Percentiles rank a stretch among this genome's conserved stretches.
These are phyloP conservation scores for Pantherophis alleghaniensis DNA, from an alignment of 2,797 vertebrate species.

Conservation along the genomic window DNA sequence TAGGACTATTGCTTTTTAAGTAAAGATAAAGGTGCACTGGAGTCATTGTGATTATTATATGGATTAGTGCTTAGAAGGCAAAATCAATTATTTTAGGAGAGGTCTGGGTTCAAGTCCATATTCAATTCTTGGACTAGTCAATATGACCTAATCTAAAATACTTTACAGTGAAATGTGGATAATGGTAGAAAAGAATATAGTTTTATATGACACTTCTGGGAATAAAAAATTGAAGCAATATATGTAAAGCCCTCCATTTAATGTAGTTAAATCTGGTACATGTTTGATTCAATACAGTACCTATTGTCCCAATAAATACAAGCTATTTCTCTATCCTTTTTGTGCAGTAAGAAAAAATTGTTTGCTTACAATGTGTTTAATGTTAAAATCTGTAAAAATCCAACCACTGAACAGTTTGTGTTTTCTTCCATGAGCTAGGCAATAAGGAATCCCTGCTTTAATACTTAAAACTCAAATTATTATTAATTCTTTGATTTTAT, in stretches of 20 bases:
- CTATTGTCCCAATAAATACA: not conserved
- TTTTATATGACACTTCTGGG: not conserved
- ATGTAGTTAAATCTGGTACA: not conserved
- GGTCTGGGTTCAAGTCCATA: not conserved
- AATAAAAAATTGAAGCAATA: not conserved
- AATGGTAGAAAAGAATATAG: not conserved
- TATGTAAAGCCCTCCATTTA: not conserved
- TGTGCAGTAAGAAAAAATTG: not conserved
- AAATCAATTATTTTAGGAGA: not conserved
- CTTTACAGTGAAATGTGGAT: not conserved
- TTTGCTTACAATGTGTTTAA: not conserved
- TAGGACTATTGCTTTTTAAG: not conserved
- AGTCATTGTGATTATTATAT: not conserved
- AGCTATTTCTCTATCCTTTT: not conserved
- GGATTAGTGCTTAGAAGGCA: not conserved
- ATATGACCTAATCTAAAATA: not conserved
- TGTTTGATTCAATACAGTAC: not conserved
- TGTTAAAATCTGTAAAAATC: conserved; percentile 8
- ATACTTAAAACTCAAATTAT: not conserved
- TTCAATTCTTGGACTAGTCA: not conserved
- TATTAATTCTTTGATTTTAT: conserved; percentile 15
- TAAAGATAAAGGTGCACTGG: not conserved
- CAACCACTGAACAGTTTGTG: conserved; percentile 12
- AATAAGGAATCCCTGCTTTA: not conserved
- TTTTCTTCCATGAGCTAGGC: not conserved